Evolutionary conservation across 1,140 invertebrate species (phyloP), one percentile per base, ranked within the genome.

Genomic region (Drosophila mojavensis): DNA sequence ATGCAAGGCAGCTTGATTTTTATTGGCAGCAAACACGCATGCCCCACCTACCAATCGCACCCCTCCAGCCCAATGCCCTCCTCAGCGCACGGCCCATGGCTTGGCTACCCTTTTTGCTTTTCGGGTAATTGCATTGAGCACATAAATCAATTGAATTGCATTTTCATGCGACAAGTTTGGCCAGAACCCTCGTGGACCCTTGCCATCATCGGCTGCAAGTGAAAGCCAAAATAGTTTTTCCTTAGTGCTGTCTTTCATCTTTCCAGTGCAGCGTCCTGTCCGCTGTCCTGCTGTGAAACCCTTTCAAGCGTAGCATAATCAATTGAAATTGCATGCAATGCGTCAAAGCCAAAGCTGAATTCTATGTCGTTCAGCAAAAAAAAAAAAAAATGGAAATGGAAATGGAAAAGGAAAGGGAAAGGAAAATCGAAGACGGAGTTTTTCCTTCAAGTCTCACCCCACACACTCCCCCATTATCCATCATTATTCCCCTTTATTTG

Each of bases 141-240:
- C 84, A 89, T 89, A 89, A 89, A 89, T 89, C 84, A 89, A 89
- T 89, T 89, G 84, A 84, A 89, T 89, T 89, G 84, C 84, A 89
- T 81, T 88, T 88, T 89, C 84, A 89, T 89, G 78, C 80, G 84
- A 88, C 80, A 84, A 89, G 84, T 89, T 88, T 84, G 78, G 84
- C 78, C 84, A 89, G 20, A 50, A 6, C 78, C 43, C 75, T 30
- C 45, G 20, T 54, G 36, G 45, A 45, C 28, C 20, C 28, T 47
- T 47, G 68, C 54, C 54, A 55, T 65, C 64, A 61, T 65, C 64
- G 50, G 47, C 68, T 76, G 67, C 80, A 75, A 88, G 77, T 83
- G 70, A 89, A 88, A 88, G 83, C 73, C 64, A 88, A 85, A 80
- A 79, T 86, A 74, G 75, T 81, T 86, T 86, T 81, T 78, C 75